phyloP scores from a whole-genome alignment of 2,888 invertebrate species.

The Eristalis arbustorum region DNA sequence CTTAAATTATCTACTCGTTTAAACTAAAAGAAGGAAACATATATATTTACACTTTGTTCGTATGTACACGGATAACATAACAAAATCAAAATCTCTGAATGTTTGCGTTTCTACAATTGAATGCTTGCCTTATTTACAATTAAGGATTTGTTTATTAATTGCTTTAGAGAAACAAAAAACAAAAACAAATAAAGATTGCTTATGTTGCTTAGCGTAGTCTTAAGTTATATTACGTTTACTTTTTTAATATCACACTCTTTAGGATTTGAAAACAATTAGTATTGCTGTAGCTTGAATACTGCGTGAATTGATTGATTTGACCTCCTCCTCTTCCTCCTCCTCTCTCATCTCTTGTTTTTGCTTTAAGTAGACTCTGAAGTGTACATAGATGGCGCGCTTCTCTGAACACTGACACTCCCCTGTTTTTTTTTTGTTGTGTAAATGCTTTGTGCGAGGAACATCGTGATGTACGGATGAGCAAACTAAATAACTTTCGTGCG shows the following conservation, averaged over 20 bases:
- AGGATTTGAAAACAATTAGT: constrained; percentile 75
- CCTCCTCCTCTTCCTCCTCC: no score
- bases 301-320: constrained; percentile 62
- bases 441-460: constrained; percentile 73
- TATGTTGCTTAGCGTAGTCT: constrained; percentile 53
- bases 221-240: constrained; percentile 71
- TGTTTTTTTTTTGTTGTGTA: constrained; percentile 46
- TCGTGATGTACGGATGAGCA: constrained; percentile 49
- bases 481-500: constrained; percentile 66
- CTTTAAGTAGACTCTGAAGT: constrained; percentile 66
- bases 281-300: constrained; percentile 69
- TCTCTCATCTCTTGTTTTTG: background rate
- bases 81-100: constrained; percentile 7
- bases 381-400: constrained; percentile 58
- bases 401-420: constrained; percentile 18
- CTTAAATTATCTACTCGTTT: constrained; percentile 3
- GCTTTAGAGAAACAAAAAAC: constrained; percentile 11
- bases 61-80: constrained; percentile 51
- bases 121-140: constrained; percentile 45
- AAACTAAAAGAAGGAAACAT: background rate
- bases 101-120: background rate
- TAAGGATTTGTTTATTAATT: constrained; percentile 70
- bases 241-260: constrained; percentile 80
- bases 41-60: constrained; percentile 52
- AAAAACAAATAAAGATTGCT: background rate